phyloP scores from a whole-genome alignment of 2,113 vertebrate genomes.

The Nycticebus coucang region DNA sequence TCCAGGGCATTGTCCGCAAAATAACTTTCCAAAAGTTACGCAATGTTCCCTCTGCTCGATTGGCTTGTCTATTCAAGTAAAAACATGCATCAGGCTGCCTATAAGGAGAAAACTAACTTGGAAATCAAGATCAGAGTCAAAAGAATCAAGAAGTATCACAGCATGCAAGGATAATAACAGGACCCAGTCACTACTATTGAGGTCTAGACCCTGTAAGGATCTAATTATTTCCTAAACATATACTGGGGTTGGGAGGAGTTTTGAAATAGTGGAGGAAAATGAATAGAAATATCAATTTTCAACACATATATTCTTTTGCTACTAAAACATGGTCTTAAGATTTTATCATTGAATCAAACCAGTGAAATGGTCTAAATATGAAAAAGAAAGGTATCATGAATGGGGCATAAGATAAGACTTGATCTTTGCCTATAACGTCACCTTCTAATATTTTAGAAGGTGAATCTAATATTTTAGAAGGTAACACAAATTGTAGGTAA shows the following conservation, averaged over 20 bases:
- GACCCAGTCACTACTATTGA: not conserved
- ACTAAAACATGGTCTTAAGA: slow-evolving; percentile 51
- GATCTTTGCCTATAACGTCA: not conserved
- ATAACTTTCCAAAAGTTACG: not conserved
- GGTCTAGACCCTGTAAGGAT: slow-evolving; percentile 61
- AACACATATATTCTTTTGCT: slow-evolving; percentile 46
- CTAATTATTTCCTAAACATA: slow-evolving; percentile 75
- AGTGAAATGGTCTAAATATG: slow-evolving; percentile 57
- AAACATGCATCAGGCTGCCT: not conserved
- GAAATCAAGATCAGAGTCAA: slow-evolving; percentile 11
- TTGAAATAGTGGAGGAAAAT: slow-evolving; percentile 46
- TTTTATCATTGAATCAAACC: slow-evolving; percentile 52
- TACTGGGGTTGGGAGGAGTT: slow-evolving; percentile 54
- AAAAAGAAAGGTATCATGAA: slow-evolving; percentile 3
- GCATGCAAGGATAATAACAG: not conserved
- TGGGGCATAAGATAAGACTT: slow-evolving; percentile 22
- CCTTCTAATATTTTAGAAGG: not conserved
- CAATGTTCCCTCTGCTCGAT: not conserved
- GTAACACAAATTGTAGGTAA: not conserved
- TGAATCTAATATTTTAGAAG: no score
- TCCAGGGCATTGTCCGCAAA: not conserved
- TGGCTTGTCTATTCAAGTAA: not conserved
- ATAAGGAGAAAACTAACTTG: not conserved
- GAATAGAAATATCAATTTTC: slow-evolving; percentile 71
- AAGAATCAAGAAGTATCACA: not conserved